These are phyloP conservation scores for Ptycholaimellus sp. DNA, from an alignment of 2,888 invertebrate species.

Conservation along the genomic window DNA sequence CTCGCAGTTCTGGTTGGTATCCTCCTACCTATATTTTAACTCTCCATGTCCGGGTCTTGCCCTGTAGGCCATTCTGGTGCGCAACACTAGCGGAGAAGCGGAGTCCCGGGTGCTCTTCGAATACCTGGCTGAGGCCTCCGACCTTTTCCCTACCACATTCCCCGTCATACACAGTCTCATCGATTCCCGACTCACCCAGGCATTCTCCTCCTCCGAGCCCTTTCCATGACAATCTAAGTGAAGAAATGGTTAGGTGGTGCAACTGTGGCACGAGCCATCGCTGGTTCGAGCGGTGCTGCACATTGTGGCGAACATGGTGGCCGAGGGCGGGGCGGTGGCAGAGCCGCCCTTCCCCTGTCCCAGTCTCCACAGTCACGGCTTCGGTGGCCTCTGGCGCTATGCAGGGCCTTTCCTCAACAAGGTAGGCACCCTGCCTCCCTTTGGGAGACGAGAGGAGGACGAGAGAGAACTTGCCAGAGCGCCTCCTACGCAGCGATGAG, in stretches of 20 bases:
- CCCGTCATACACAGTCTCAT: conserved; percentile 49
- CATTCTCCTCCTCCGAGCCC: conserved; percentile 77
- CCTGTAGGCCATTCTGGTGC: conserved; percentile 58
- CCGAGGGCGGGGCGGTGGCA: conserved; percentile 64
- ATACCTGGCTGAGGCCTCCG: conserved; percentile 83
- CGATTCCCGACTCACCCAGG: conserved; percentile 34
- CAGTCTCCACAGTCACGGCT: conserved; percentile 43
- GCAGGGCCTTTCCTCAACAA: conserved; percentile 77
- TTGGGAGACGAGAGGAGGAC: too few relatives aligned
- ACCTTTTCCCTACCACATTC: conserved; percentile 86
- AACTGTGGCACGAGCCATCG: conserved; percentile 74
- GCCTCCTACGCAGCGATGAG: conserved; percentile 1
- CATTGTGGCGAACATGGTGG: conserved; percentile 89
- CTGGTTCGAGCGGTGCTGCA: conserved; percentile 80
- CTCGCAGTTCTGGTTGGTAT: conserved; percentile 49
- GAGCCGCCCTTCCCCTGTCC: conserved; percentile 39
- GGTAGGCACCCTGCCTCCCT: too few relatives aligned
- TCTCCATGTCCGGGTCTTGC: background rate
- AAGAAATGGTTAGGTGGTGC: conserved; percentile 79
- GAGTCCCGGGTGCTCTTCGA: conserved; percentile 83
- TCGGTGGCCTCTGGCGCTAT: conserved; percentile 91
- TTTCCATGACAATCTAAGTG: too few relatives aligned
- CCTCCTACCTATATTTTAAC: background rate
- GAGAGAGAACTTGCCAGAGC: too few relatives aligned
- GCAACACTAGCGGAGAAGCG: conserved; percentile 85